Percentiles rank a stretch among this genome's conserved stretches.
phyloP scores from a whole-genome alignment of 2,888 invertebrate genomes.

The Melieria omissa region DNA sequence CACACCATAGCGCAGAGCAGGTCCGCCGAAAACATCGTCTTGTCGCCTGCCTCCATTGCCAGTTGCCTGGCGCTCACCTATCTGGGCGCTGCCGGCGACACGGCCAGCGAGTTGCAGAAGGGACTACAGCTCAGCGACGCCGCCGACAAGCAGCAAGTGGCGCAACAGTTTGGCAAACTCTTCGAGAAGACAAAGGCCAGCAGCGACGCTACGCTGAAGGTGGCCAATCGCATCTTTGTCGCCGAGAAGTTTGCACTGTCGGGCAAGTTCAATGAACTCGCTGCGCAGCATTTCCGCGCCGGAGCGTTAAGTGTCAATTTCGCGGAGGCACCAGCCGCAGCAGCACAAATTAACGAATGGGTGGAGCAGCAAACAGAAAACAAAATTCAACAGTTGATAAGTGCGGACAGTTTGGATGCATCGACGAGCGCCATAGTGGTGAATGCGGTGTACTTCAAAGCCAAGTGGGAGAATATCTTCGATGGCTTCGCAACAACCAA shows the following conservation, averaged over 20 bases:
- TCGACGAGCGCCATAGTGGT: slow-evolving; percentile 77
- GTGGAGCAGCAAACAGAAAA: slow-evolving; percentile 81
- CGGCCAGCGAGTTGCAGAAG: slow-evolving; percentile 42
- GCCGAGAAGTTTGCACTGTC: slow-evolving; percentile 70
- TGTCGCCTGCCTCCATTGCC: slow-evolving; percentile 70
- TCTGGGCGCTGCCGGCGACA: slow-evolving; percentile 73
- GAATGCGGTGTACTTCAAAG: slow-evolving; percentile 88
- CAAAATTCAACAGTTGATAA: slow-evolving; percentile 82
- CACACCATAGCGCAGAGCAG: slow-evolving; percentile 36
- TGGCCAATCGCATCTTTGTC: slow-evolving; percentile 79
- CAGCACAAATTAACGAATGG: slow-evolving; percentile 80
- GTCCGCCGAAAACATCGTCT: slow-evolving; percentile 43
- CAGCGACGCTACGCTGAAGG: slow-evolving; percentile 54
- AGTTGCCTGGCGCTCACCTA: slow-evolving; percentile 75
- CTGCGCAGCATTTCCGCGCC: slow-evolving; percentile 73
- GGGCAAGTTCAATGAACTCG: slow-evolving; percentile 70
- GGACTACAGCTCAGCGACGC: slow-evolving; percentile 30
- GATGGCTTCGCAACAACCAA: slow-evolving; percentile 69
- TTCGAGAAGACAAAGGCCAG: slow-evolving; percentile 31
- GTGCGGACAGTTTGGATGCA: slow-evolving; percentile 71
- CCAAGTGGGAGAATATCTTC: slow-evolving; percentile 78
- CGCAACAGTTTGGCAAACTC: slow-evolving; percentile 42
- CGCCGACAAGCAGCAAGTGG: slow-evolving; percentile 41
- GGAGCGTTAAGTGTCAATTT: slow-evolving; percentile 75
- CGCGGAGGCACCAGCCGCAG: slow-evolving; percentile 66